These are phyloP conservation scores for Philantomba maxwellii DNA, from an alignment of 2,113 vertebrate species.

Conservation along the genomic window DNA sequence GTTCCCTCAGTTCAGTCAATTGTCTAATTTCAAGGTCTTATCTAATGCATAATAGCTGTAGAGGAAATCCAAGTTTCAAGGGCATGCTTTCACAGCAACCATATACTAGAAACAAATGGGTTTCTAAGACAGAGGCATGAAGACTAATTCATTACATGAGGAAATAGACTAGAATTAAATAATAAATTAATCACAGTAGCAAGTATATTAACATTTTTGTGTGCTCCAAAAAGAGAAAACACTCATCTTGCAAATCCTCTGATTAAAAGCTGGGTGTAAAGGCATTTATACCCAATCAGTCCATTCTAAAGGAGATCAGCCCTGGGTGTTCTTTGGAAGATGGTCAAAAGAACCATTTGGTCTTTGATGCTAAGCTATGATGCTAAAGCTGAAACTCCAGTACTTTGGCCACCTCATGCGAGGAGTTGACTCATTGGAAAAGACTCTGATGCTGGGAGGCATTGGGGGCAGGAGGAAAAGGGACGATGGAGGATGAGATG, in stretches of 20 bases:
- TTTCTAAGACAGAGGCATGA: slow-evolving; percentile 45
- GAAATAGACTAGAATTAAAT: slow-evolving; percentile 52
- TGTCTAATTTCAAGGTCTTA: slow-evolving; percentile 55
- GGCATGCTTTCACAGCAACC: slow-evolving; percentile 18
- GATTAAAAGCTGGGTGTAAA: slow-evolving; percentile 41
- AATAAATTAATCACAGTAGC: not conserved
- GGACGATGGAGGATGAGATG: too few species aligned
- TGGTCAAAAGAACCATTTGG: too few species aligned
- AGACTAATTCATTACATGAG: slow-evolving; percentile 45
- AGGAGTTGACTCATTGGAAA: too few species aligned
- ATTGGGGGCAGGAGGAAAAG: too few species aligned
- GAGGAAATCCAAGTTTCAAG: slow-evolving; percentile 58
- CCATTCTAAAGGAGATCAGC: too few species aligned
- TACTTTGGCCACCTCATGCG: too few species aligned
- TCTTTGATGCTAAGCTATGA: too few species aligned
- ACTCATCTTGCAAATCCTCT: slow-evolving; percentile 35
- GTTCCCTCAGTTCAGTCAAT: slow-evolving; percentile 26
- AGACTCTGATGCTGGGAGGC: too few species aligned
- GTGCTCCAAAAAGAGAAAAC: slow-evolving; percentile 24
- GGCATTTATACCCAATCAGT: not conserved
- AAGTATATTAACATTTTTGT: not conserved
- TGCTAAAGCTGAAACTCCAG: too few species aligned
- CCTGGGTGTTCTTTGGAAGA: too few species aligned
- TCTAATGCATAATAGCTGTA: not conserved
- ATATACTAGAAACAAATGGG: slow-evolving; percentile 46